A percentile compares a stretch with the other conserved stretches of the same genome.
These are phyloP conservation scores for Saccostrea cuccullata DNA, from an alignment of 1,140 invertebrate species.

Conservation along the genomic window DNA sequence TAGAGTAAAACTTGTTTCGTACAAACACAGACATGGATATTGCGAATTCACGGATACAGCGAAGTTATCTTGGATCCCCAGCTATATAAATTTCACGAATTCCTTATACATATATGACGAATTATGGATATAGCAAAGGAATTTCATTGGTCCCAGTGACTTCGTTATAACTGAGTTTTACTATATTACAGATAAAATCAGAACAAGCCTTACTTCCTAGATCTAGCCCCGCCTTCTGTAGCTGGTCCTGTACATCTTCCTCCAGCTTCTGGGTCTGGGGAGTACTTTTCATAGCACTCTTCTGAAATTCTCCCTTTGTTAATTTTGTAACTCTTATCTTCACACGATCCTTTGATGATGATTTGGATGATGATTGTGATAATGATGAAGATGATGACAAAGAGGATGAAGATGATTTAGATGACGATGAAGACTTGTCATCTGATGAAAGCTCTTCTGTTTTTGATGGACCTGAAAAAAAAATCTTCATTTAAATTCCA, in stretches of 20 bases:
- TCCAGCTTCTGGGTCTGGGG: conserved; percentile 63
- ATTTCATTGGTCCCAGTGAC: too few species aligned
- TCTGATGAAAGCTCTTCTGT: not conserved
- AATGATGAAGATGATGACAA: not conserved
- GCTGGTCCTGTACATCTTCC: conserved; percentile 63
- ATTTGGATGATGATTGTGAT: not conserved
- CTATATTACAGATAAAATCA: too few species aligned
- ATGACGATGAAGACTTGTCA: not conserved
- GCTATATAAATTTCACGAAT: too few species aligned
- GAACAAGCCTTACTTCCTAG: conserved; percentile 59
- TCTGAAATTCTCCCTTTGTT: conserved; percentile 45
- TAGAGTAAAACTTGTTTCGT: too few species aligned
- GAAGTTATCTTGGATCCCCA: too few species aligned
- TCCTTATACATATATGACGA: too few species aligned
- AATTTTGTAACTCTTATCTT: conserved; percentile 64
- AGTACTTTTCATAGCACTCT: conserved; percentile 41
- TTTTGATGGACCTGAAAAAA: conserved; percentile 13
- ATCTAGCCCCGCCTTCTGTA: conserved; percentile 71
- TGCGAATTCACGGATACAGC: not conserved
- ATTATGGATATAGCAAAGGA: too few species aligned
- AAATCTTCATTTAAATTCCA: not conserved
- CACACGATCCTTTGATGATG: conserved; percentile 52
- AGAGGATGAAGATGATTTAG: not conserved
- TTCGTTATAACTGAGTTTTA: too few species aligned
- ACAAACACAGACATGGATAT: too few species aligned